Percentiles rank a stretch among this genome's conserved stretches.
Conservation (phyloP, 2,113 vertebrate species). For the Etheostoma cragini region DNA sequence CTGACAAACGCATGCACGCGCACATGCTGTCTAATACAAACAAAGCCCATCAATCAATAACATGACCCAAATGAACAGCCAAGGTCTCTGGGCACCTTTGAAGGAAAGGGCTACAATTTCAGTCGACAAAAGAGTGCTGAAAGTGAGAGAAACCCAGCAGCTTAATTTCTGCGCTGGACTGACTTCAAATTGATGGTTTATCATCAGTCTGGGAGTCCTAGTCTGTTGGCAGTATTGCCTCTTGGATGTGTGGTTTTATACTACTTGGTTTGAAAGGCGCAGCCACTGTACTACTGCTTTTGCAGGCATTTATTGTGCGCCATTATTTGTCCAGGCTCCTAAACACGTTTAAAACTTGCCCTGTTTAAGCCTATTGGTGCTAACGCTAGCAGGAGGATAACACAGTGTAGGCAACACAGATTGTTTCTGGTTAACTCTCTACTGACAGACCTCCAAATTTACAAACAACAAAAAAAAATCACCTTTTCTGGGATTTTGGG, state of each 20-base stretch:
- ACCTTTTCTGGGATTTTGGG: no score
- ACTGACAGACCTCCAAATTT: no score
- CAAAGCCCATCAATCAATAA: constrained; percentile 50
- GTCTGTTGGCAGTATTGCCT: not conserved
- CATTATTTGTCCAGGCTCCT: no score
- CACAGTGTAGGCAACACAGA: no score
- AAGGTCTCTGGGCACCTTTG: constrained; percentile 35
- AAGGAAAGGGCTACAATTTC: constrained; percentile 53
- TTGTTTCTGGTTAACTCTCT: no score
- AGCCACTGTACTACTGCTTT: not conserved
- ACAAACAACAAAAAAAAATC: no score
- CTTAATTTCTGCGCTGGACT: constrained; percentile 9
- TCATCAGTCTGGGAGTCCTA: not conserved
- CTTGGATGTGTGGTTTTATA: not conserved
- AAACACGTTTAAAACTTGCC: no score
- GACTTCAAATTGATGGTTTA: constrained; percentile 6
- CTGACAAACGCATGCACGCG: constrained; percentile 13
- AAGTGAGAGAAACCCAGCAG: constrained; percentile 22
- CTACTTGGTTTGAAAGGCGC: not conserved
- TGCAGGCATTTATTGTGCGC: not conserved
- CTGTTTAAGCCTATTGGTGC: no score
- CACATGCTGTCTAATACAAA: not conserved
- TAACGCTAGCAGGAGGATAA: no score
- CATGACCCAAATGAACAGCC: constrained; percentile 43
- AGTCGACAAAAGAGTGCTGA: constrained; percentile 44